Conservation (phyloP, 2,888 invertebrate species). For the Drosophila paranaensis region DNA sequence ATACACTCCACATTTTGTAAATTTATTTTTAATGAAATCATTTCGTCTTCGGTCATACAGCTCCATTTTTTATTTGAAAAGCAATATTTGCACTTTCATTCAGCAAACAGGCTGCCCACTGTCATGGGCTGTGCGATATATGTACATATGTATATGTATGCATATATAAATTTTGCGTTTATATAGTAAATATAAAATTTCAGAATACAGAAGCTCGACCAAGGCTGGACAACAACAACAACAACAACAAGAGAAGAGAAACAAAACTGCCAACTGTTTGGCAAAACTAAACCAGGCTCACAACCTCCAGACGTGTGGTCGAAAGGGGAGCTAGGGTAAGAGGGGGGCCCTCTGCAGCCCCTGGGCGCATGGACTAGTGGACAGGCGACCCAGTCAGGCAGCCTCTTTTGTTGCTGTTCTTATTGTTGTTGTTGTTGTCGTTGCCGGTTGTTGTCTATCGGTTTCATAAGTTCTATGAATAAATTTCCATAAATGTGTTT, state of each 20-base stretch:
- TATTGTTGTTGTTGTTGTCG: constrained; percentile 44
- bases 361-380: constrained; percentile 50
- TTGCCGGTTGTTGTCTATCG: constrained; percentile 70
- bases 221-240: constrained; percentile 35
- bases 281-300: constrained; percentile 77
- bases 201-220: constrained; percentile 48
- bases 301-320: constrained; percentile 65
- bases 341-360: constrained; percentile 24
- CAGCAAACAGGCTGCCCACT: constrained; percentile 39
- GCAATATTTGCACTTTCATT: constrained; percentile 52
- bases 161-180: constrained; percentile 30
- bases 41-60: neutral
- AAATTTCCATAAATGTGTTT: constrained; percentile 84
- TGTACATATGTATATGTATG: neutral
- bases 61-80: neutral
- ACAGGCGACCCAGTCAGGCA: constrained; percentile 74
- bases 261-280: constrained; percentile 67
- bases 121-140: constrained; percentile 29
- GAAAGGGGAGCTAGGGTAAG: constrained; percentile 2
- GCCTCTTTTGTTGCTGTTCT: constrained; percentile 64
- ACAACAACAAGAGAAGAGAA: constrained; percentile 18
- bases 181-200: constrained; percentile 52
- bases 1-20: neutral
- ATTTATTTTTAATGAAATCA: neutral
- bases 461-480: constrained; percentile 84